Evolutionary conservation across 2,888 invertebrate species (phyloP).

Genomic region (Arrhopalites spinosus): DNA sequence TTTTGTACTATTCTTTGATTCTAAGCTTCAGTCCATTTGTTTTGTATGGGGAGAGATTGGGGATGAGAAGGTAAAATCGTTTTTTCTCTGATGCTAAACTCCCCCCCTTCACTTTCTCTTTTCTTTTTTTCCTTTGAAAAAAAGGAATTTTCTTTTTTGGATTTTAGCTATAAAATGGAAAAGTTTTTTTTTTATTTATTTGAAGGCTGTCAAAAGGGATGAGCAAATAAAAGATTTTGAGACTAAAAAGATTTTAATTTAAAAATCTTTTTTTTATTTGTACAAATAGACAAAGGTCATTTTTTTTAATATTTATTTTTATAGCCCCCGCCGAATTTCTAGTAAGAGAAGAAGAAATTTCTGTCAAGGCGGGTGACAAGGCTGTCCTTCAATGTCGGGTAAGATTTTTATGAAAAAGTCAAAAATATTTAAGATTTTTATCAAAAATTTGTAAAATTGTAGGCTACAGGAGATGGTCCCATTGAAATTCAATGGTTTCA

Average conservation of each 20-base stretch:
- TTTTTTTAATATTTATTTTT: constrained; percentile 41
- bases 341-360: constrained; percentile 80
- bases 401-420: too few species aligned
- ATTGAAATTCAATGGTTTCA: constrained; percentile 77
- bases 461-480: constrained; percentile 86
- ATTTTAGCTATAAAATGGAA: too few species aligned
- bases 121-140: too few species aligned
- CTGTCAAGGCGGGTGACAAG: constrained; percentile 79
- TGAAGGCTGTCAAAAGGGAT: too few species aligned
- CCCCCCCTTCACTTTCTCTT: background rate
- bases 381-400: constrained; percentile 83
- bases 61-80: background rate
- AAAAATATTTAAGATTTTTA: too few species aligned
- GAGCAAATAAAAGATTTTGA: too few species aligned
- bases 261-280: too few species aligned
- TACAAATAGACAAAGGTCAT: too few species aligned
- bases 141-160: too few species aligned
- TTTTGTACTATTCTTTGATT: background rate
- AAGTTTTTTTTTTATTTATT: too few species aligned
- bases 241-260: too few species aligned
- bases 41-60: background rate
- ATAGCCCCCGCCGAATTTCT: constrained; percentile 82
- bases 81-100: background rate
- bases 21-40: background rate
- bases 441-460: too few species aligned